A percentile compares a stretch with the other conserved stretches of the same genome.
Evolutionary conservation across 2,888 invertebrate genomes (phyloP).

Genomic region (Spatulosminthurus flaviceps): DNA sequence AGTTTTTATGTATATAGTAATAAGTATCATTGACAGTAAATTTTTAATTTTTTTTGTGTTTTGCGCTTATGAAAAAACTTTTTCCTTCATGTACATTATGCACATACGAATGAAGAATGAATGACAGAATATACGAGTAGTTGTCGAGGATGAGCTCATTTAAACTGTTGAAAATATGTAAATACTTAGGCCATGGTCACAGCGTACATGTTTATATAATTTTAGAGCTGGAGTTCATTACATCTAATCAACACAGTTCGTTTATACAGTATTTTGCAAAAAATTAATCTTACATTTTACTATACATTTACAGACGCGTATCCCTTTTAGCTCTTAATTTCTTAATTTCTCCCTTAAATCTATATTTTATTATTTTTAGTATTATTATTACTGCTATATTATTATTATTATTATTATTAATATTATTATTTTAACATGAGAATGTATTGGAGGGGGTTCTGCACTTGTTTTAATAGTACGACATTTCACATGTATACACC

Average conservation of each 20-base stretch:
- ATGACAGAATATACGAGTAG: constrained; percentile 11
- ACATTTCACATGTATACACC: not conserved
- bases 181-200: constrained; percentile 36
- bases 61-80: too few relatives aligned
- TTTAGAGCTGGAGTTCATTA: not conserved
- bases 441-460: constrained; percentile 7
- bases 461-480: not conserved
- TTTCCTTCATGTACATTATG: too few relatives aligned
- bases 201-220: constrained; percentile 4
- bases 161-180: constrained; percentile 4
- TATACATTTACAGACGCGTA: not conserved
- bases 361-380: not conserved
- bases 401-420: not conserved
- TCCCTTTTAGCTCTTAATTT: not conserved
- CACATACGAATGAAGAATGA: not conserved
- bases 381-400: not conserved
- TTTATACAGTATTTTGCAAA: not conserved
- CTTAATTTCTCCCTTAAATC: constrained; percentile 4
- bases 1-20: not conserved
- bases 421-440: not conserved
- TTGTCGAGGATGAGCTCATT: constrained; percentile 9
- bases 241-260: constrained; percentile 1
- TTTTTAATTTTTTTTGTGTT: not conserved
- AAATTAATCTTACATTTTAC: not conserved
- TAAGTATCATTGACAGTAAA: not conserved